Conservation (phyloP, 2,113 vertebrate genomes). For the Panthera tigris region DNA sequence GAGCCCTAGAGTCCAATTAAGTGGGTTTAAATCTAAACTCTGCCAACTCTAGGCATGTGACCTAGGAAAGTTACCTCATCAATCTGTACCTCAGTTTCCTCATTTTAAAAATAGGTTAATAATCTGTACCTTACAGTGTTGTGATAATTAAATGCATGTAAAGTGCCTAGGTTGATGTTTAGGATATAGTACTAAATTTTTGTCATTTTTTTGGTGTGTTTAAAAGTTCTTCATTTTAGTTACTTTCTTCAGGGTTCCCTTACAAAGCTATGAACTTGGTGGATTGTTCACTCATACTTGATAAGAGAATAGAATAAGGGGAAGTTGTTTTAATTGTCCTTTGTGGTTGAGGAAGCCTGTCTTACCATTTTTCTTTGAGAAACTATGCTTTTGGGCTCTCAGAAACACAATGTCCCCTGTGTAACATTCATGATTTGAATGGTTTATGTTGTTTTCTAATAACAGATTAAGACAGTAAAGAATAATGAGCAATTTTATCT, state of each 20-base stretch:
- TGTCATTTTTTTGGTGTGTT: constrained; percentile 6
- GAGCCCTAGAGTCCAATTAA: not conserved
- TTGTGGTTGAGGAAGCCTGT: not conserved
- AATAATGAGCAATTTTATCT: constrained; percentile 57
- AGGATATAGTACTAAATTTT: not conserved
- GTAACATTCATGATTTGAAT: constrained; percentile 1
- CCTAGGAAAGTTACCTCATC: not conserved
- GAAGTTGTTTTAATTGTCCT: not conserved
- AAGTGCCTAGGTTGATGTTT: constrained; percentile 2
- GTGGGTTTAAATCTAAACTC: not conserved
- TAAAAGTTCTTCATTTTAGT: constrained; percentile 15
- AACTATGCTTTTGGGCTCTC: not conserved
- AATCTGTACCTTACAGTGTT: not conserved
- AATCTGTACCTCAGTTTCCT: not conserved
- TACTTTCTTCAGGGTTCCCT: constrained; percentile 17
- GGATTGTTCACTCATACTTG: not conserved
- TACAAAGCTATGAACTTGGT: not conserved
- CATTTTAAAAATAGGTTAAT: not conserved
- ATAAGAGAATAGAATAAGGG: not conserved
- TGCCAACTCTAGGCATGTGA: not conserved
- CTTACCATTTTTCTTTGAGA: constrained; percentile 22
- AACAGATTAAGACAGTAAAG: constrained; percentile 12
- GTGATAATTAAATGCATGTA: not conserved
- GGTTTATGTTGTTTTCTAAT: constrained; percentile 51
- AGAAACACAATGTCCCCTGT: not conserved